phyloP scores from a whole-genome alignment of 1,140 invertebrate species.

The Dendrolimus kikuchii region DNA sequence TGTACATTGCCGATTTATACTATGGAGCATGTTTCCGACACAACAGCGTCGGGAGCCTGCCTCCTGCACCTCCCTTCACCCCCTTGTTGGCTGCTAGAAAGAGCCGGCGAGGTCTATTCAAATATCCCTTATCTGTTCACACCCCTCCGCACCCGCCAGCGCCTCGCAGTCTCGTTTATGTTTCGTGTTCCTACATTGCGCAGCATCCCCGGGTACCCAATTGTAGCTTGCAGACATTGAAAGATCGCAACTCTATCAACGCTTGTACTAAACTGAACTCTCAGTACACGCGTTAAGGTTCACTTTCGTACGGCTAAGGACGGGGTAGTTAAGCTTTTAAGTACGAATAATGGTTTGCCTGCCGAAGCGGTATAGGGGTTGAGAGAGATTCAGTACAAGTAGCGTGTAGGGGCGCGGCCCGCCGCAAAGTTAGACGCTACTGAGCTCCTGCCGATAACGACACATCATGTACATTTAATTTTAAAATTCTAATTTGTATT shows the following conservation, averaged over 20 bases:
- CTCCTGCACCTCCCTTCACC: conserved; percentile 19
- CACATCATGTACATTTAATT: conserved; percentile 42
- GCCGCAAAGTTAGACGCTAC: conserved; percentile 70
- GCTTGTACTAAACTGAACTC: conserved; percentile 17
- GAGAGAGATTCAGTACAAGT: conserved; percentile 69
- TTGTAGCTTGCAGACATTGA: conserved; percentile 47
- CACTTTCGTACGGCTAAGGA: conserved; percentile 9
- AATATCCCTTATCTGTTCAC: conserved; percentile 65
- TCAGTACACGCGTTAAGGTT: conserved; percentile 16
- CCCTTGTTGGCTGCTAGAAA: conserved; percentile 34
- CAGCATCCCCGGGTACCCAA: conserved; percentile 71
- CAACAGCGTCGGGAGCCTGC: conserved; percentile 22
- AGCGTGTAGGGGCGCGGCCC: conserved; percentile 70
- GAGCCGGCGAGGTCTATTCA: conserved; percentile 63
- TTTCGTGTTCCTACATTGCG: conserved; percentile 70
- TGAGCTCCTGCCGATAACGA: conserved; percentile 59
- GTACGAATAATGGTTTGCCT: conserved; percentile 29
- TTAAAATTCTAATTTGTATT: conserved; percentile 37
- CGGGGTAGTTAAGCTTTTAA: conserved; percentile 26
- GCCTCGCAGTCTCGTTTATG: conserved; percentile 73
- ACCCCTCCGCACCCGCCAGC: conserved; percentile 59
- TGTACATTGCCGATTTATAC: conserved; percentile 63
- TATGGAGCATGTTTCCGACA: conserved; percentile 41
- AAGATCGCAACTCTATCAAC: conserved; percentile 29
- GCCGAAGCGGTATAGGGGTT: conserved; percentile 68